A percentile compares a stretch with the other conserved stretches of the same genome.
phyloP scores from a whole-genome alignment of 2,113 vertebrate species.

The Ptilorrhoa leucosticta region DNA sequence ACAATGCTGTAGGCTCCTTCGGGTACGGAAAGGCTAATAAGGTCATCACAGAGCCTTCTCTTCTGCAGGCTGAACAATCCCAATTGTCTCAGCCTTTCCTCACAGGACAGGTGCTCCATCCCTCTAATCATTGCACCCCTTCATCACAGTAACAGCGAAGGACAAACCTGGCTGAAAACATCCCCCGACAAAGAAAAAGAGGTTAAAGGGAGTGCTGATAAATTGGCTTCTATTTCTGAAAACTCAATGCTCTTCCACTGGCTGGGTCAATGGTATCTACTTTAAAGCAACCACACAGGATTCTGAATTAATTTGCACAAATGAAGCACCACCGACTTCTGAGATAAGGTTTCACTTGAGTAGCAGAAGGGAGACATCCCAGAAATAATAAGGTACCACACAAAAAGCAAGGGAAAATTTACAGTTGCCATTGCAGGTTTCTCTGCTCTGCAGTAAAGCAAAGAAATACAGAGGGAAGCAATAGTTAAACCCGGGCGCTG shows the following conservation, averaged over 20 bases:
- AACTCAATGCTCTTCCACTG: background rate
- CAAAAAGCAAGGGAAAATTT: conserved; percentile 14
- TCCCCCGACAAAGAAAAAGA: background rate
- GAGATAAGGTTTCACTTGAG: background rate
- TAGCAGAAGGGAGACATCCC: background rate
- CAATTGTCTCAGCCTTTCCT: background rate
- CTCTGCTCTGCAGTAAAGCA: background rate
- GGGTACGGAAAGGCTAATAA: background rate
- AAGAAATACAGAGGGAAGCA: background rate
- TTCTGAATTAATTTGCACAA: conserved; percentile 13
- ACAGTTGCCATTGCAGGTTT: background rate
- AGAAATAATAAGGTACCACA: conserved; percentile 17
- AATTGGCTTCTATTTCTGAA: background rate
- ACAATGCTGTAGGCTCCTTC: background rate
- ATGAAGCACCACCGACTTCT: background rate
- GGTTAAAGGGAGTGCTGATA: background rate
- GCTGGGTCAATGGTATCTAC: background rate
- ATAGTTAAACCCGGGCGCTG: background rate
- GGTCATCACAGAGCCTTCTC: background rate
- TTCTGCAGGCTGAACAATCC: background rate
- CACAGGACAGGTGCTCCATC: background rate
- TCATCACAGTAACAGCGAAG: background rate
- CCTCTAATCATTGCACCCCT: background rate
- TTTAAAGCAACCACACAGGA: conserved; percentile 1
- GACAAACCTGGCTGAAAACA: background rate